These are phyloP conservation scores for Oligia latruncula DNA, from an alignment of 2,888 invertebrate species.

Conservation along the genomic window DNA sequence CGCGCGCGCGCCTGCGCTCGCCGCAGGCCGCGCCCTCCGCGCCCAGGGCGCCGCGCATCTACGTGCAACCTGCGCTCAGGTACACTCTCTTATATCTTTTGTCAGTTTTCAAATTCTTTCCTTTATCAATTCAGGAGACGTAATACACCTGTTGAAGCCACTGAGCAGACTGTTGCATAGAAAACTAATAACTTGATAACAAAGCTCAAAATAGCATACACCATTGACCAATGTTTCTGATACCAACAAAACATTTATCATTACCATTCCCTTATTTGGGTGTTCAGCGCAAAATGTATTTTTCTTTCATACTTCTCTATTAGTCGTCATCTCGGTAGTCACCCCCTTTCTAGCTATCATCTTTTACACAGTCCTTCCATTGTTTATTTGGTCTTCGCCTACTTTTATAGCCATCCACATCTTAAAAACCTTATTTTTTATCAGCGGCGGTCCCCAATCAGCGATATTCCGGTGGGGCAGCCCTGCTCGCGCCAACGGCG, in stretches of 20 bases:
- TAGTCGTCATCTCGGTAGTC: background rate
- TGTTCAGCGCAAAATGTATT: background rate
- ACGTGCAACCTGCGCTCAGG: constrained; percentile 86
- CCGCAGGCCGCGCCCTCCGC: constrained; percentile 95
- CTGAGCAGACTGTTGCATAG: background rate
- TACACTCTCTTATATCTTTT: constrained; percentile 34
- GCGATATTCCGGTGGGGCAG: constrained; percentile 95
- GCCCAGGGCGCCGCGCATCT: constrained; percentile 93
- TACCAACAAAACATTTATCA: background rate
- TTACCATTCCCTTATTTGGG: background rate
- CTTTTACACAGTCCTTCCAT: background rate
- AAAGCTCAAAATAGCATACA: background rate
- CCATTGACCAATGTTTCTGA: background rate
- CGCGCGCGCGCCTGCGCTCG: constrained; percentile 91
- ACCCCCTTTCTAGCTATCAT: background rate
- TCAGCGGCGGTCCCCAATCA: constrained; percentile 84
- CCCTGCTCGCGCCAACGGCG: constrained; percentile 93
- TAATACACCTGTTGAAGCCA: background rate
- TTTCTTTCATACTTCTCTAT: background rate
- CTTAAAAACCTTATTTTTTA: background rate
- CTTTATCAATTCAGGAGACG: background rate
- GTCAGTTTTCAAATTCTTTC: background rate
- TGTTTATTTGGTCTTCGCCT: background rate
- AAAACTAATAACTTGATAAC: background rate
- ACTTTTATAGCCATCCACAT: background rate